phyloP scores from a whole-genome alignment of 2,113 vertebrate genomes.

The Mus pahari region DNA sequence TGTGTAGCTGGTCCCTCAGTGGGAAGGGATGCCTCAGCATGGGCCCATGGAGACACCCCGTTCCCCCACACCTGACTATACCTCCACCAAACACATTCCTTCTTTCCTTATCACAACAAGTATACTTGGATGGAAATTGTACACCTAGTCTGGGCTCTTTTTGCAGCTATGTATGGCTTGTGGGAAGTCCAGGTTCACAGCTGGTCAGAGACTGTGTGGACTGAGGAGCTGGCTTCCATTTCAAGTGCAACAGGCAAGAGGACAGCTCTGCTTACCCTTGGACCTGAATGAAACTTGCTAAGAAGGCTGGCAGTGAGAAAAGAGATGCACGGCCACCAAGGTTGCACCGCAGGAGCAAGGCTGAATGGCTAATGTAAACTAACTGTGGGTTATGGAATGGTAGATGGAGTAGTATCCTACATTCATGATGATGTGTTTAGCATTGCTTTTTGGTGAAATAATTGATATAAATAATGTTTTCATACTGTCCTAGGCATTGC shows the following conservation, averaged over 20 bases:
- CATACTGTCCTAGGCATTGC: not conserved
- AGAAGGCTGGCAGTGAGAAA: not conserved
- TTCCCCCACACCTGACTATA: too few species aligned
- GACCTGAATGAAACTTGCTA: not conserved
- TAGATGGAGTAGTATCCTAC: not conserved
- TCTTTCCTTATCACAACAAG: too few species aligned
- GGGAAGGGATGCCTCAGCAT: too few species aligned
- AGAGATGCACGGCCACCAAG: too few species aligned
- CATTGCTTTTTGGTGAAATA: not conserved
- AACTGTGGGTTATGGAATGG: not conserved
- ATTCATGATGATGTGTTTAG: not conserved
- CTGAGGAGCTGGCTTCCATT: not conserved
- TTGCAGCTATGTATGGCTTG: not conserved
- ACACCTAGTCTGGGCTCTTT: not conserved
- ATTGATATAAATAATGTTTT: not conserved
- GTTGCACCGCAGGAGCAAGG: too few species aligned
- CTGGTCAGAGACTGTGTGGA: not conserved
- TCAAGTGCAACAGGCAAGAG: not conserved
- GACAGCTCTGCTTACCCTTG: too few species aligned
- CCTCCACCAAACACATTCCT: too few species aligned
- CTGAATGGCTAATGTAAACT: not conserved
- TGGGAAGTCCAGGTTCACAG: not conserved
- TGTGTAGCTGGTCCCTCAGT: too few species aligned
- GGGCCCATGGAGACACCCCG: too few species aligned
- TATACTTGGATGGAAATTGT: not conserved